Base-by-base conservation (phyloP, 1,140 invertebrate genomes). In the Pseudomyrmex flavicornis region DNA sequence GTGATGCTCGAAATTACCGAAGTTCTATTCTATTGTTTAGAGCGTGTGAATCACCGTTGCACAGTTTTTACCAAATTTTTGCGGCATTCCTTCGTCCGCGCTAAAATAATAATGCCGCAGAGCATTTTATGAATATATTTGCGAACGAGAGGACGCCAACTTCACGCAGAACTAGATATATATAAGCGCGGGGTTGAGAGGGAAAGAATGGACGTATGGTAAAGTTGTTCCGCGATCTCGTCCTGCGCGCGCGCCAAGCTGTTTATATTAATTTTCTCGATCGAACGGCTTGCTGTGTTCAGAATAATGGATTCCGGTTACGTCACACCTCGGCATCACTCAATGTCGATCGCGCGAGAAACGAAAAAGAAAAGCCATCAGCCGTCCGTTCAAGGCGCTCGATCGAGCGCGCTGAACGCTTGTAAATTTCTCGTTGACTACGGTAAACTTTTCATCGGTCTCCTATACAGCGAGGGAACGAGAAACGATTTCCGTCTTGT, bases 351-450 rank as follows among this genome's bases (percentile, higher is more conserved):
- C 66, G 65, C 54, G 54, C 52, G 48, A 76, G 74, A 79, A 58
- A 48, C 50, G 76, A 58, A 44, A 70, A 79, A 79, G 65, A 79
- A 59, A 70, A 70, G 76, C 54, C 52, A 58, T 56, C 26, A n/a
- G 20, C 50, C 22, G 63, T 35, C 50, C 35, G 76, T 79, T 72
- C 66, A 15, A 17, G 56, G 44, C 10, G 76, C 12, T 72, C 66
- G 76, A 59, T 59, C 76, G 76, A 80, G 66, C 52, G 54, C 54
- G 54, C 15, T 70, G 65, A 79, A 70, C 65, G 76, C 66, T 35
- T 80, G 76, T 70, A 80, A 80, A 80, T 80, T 70, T 70, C 76
- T 80, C 76, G 76, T 59, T 72, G 65, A 80, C 66, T 80, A 65
- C 65, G 65, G 65, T 46, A 77, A 77, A 77, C 75, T 77, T 77